These are phyloP conservation scores for Drosophila leontia DNA, from an alignment of 1,140 invertebrate species.

Conservation along the genomic window DNA sequence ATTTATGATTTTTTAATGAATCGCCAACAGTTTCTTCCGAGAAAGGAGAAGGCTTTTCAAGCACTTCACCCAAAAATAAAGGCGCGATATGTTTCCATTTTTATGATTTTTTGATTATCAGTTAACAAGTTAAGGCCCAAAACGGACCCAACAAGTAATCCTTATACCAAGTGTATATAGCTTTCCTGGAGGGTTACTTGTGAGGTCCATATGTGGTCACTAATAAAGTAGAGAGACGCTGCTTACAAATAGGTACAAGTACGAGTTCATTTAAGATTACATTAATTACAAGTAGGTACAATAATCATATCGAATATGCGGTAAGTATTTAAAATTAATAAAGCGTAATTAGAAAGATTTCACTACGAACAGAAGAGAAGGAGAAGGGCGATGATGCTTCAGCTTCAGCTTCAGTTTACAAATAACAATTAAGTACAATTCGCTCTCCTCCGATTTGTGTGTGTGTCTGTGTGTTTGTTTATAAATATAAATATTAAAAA, in stretches of 20 bases:
- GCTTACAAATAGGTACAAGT: slow-evolving; percentile 71
- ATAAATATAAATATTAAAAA: slow-evolving; percentile 79
- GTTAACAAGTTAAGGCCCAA: slow-evolving; percentile 33
- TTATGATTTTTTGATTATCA: slow-evolving; percentile 60
- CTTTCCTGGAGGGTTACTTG: slow-evolving; percentile 18
- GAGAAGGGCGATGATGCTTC: slow-evolving; percentile 49
- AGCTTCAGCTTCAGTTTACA: slow-evolving; percentile 52
- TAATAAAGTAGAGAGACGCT: slow-evolving; percentile 45
- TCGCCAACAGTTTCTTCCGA: slow-evolving; percentile 44
- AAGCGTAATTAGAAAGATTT: slow-evolving; percentile 81
- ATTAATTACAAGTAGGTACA: slow-evolving; percentile 59
- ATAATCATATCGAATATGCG: slow-evolving; percentile 52
- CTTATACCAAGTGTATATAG: not conserved
- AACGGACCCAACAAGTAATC: slow-evolving; percentile 37
- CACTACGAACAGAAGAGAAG: slow-evolving; percentile 71
- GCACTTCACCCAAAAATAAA: slow-evolving; percentile 47
- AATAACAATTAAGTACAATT: slow-evolving; percentile 67
- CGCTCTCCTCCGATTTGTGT: slow-evolving; percentile 44
- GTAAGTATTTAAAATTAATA: slow-evolving; percentile 76
- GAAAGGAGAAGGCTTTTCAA: slow-evolving; percentile 38
- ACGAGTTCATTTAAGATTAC: slow-evolving; percentile 68
- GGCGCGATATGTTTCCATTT: slow-evolving; percentile 68
- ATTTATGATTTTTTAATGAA: slow-evolving; percentile 43
- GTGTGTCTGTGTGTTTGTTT: slow-evolving; percentile 36
- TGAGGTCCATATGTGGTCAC: slow-evolving; percentile 34